phyloP scores from a whole-genome alignment of 1,140 invertebrate species.

The Chymomyza costata region DNA sequence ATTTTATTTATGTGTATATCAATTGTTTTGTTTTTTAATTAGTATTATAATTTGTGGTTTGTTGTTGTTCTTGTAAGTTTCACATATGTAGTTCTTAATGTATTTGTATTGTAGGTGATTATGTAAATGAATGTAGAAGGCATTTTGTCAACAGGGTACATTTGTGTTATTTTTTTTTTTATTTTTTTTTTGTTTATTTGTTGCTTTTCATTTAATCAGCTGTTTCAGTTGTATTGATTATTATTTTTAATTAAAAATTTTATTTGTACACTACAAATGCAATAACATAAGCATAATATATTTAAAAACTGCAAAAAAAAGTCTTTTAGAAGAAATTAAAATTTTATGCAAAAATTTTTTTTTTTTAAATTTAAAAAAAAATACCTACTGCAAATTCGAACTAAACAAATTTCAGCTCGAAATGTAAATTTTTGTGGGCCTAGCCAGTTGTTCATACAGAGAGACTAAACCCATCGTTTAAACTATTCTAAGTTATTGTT shows the following conservation, averaged over 20 bases:
- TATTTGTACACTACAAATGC: no score
- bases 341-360: background rate
- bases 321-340: no score
- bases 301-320: no score
- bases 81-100: slow-evolving; percentile 28
- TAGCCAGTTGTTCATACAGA: background rate
- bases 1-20: no score
- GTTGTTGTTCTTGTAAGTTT: slow-evolving; percentile 6
- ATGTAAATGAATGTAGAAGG: slow-evolving; percentile 40
- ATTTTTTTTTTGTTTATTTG: background rate
- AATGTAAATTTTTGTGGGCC: background rate
- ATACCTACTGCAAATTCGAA: background rate
- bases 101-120: slow-evolving; percentile 68
- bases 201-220: background rate
- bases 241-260: slow-evolving; percentile 42
- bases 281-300: no score
- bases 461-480: background rate
- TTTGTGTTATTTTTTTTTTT: slow-evolving; percentile 25
- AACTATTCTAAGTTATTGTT: background rate
- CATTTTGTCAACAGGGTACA: slow-evolving; percentile 66
- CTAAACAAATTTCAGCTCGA: background rate
- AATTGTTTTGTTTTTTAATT: slow-evolving; percentile 18
- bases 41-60: slow-evolving; percentile 27
- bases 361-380: background rate
- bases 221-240: slow-evolving; percentile 21